Conservation (phyloP, 92 coral and sea anemone genomes). For the Anthopleura xanthogrammica region DNA sequence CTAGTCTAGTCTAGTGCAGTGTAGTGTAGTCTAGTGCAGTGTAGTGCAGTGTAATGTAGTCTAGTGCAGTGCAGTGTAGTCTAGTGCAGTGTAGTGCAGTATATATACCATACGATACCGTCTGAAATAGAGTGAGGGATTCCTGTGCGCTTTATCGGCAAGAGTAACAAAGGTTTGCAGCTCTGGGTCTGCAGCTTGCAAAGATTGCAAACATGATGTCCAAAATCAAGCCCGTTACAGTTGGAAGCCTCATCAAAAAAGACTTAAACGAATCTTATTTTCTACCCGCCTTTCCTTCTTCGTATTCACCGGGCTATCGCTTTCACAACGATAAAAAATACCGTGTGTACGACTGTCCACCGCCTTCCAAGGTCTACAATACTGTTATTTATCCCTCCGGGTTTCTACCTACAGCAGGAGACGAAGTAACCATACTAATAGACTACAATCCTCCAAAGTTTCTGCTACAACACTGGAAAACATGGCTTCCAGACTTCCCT, state of each 20-base stretch:
- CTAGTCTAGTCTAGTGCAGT: too few relatives aligned
- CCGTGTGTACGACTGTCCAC: constrained; percentile 42
- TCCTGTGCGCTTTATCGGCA: too few relatives aligned
- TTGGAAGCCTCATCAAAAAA: constrained; percentile 16
- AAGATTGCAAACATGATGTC: too few relatives aligned
- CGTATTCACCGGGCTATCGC: constrained; percentile 29
- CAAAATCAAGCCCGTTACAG: too few relatives aligned
- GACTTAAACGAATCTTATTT: constrained; percentile 17
- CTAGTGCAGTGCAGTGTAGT: too few relatives aligned
- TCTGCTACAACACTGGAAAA: constrained; percentile 47
- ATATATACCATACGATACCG: too few relatives aligned
- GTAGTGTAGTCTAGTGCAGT: too few relatives aligned
- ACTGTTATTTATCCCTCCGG: constrained; percentile 16
- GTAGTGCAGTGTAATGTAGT: too few relatives aligned
- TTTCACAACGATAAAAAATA: constrained; percentile 42
- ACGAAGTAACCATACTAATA: constrained; percentile 37
- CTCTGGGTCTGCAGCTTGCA: too few relatives aligned
- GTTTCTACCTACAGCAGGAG: constrained; percentile 31
- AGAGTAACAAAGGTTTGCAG: too few relatives aligned
- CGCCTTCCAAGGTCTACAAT: constrained; percentile 3
- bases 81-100: too few relatives aligned
- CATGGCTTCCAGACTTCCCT: constrained; percentile 49
- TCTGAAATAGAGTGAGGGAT: too few relatives aligned
- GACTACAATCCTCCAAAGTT: constrained; percentile 36
- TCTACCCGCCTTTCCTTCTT: constrained; percentile 12